These are phyloP conservation scores for Chelon auratus DNA, from an alignment of 2,797 vertebrate species.

Conservation along the genomic window DNA sequence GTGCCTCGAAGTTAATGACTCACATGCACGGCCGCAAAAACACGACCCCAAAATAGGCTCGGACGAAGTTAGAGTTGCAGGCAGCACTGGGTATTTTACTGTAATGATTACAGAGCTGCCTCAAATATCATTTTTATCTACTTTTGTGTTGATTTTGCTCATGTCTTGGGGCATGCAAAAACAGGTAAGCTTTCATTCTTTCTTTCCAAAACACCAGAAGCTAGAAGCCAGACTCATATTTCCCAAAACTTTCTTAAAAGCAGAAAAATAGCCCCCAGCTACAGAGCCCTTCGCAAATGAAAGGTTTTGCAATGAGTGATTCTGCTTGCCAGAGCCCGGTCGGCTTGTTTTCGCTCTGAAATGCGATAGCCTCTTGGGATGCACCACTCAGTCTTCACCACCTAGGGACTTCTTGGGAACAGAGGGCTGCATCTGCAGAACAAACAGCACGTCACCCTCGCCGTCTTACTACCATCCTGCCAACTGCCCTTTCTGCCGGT, in stretches of 20 bases:
- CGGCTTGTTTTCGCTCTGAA: constrained; percentile 76
- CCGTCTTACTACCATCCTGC: constrained; percentile 65
- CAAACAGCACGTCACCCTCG: constrained; percentile 71
- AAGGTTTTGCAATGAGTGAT: constrained; percentile 68
- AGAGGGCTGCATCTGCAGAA: constrained; percentile 75
- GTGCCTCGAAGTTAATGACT: constrained; percentile 56
- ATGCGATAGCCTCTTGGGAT: constrained; percentile 73
- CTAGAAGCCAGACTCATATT: constrained; percentile 34
- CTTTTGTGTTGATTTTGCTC: constrained; percentile 9
- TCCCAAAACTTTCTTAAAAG: constrained; percentile 39
- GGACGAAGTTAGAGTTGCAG: constrained; percentile 4
- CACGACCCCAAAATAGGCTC: constrained; percentile 46
- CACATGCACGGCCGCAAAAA: constrained; percentile 50
- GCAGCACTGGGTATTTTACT: constrained; percentile 7
- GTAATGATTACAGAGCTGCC: not conserved
- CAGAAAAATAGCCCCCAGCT: constrained; percentile 32
- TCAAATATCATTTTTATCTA: not conserved
- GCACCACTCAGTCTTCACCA: constrained; percentile 65
- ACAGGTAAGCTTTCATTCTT: constrained; percentile 14
- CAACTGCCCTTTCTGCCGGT: constrained; percentile 67
- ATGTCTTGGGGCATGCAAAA: constrained; percentile 13
- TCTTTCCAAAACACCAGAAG: constrained; percentile 20
- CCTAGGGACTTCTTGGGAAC: constrained; percentile 71
- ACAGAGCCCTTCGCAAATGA: constrained; percentile 48
- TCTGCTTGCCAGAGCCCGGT: constrained; percentile 48